A percentile compares a stretch with the other conserved stretches of the same genome.
Conservation (phyloP, 1,140 invertebrate species). For the Neodiprion virginianus region DNA sequence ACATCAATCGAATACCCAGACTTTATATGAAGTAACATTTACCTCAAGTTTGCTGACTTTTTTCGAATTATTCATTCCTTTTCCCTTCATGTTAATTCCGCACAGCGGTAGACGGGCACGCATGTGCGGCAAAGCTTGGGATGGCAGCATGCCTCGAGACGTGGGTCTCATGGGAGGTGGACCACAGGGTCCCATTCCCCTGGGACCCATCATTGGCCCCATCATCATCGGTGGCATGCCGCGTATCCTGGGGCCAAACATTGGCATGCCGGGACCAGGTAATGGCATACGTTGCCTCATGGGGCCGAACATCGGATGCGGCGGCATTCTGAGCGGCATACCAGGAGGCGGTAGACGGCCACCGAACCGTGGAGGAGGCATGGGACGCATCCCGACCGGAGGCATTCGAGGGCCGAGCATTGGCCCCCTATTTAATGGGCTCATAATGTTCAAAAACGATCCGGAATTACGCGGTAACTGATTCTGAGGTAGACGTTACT, state of each 20-base stretch:
- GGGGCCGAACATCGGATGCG: slow-evolving; percentile 37
- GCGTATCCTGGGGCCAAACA: slow-evolving; percentile 40
- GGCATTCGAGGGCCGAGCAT: slow-evolving; percentile 41
- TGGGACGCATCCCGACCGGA: slow-evolving; percentile 36
- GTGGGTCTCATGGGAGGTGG: slow-evolving; percentile 40
- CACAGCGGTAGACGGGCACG: slow-evolving; percentile 41
- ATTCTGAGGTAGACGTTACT: slow-evolving; percentile 36
- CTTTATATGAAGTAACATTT: slow-evolving; percentile 13
- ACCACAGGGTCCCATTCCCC: slow-evolving; percentile 41
- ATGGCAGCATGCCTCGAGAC: slow-evolving; percentile 36
- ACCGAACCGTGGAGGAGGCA: slow-evolving; percentile 44
- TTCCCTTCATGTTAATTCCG: slow-evolving; percentile 39
- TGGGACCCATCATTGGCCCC: slow-evolving; percentile 41
- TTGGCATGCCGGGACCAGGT: slow-evolving; percentile 34
- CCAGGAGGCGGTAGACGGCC: slow-evolving; percentile 34
- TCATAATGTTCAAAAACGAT: not conserved
- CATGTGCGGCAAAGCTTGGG: slow-evolving; percentile 43
- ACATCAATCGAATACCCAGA: too few species aligned
- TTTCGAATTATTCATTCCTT: slow-evolving; percentile 40
- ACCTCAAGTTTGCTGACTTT: slow-evolving; percentile 50
- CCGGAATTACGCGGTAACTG: not conserved
- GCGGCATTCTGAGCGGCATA: slow-evolving; percentile 38
- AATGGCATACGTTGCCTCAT: slow-evolving; percentile 41
- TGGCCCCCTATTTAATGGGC: slow-evolving; percentile 45
- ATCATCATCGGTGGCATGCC: slow-evolving; percentile 38